These are phyloP conservation scores for Ennomos erosarius DNA, from an alignment of 2,888 invertebrate genomes.

Conservation along the genomic window DNA sequence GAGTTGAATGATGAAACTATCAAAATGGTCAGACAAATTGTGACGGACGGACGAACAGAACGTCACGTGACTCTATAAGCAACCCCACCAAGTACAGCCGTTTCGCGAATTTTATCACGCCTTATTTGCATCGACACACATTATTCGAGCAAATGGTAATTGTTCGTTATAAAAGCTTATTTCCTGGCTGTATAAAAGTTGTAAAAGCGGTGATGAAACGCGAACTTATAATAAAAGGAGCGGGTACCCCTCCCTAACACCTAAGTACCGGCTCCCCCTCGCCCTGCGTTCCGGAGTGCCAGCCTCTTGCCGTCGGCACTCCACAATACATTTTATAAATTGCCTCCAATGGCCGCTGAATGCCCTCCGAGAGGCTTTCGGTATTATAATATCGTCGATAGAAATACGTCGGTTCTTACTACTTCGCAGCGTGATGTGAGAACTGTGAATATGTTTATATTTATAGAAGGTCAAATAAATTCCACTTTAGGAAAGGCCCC, in stretches of 20 bases:
- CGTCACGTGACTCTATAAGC: background rate
- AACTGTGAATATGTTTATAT: constrained; percentile 16
- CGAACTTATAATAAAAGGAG: constrained; percentile 24
- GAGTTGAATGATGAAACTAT: too few species aligned
- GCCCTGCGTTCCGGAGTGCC: constrained; percentile 2
- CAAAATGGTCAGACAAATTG: too few species aligned
- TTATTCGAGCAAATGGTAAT: constrained; percentile 24
- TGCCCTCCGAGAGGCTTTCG: constrained; percentile 33
- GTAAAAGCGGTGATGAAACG: constrained; percentile 23
- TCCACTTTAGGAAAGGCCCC: constrained; percentile 15
- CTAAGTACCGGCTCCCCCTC: constrained; percentile 6
- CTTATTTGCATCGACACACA: constrained; percentile 25
- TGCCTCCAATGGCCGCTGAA: constrained; percentile 38
- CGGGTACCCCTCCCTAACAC: constrained; percentile 1
- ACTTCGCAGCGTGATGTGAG: constrained; percentile 6
- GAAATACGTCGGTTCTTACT: constrained; percentile 24
- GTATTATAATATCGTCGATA: constrained; percentile 40
- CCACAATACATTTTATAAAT: constrained; percentile 52
- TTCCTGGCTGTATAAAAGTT: constrained; percentile 27
- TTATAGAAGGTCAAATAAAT: constrained; percentile 18
- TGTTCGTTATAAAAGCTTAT: constrained; percentile 30
- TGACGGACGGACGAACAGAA: too few species aligned
- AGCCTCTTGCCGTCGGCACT: constrained; percentile 37
- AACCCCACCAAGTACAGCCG: too few species aligned
- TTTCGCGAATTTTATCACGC: constrained; percentile 1